Evolutionary conservation across 1,140 invertebrate species (phyloP), one percentile per base, ranked within the genome.

Genomic region (Hyposmocoma kahamanoa): DNA sequence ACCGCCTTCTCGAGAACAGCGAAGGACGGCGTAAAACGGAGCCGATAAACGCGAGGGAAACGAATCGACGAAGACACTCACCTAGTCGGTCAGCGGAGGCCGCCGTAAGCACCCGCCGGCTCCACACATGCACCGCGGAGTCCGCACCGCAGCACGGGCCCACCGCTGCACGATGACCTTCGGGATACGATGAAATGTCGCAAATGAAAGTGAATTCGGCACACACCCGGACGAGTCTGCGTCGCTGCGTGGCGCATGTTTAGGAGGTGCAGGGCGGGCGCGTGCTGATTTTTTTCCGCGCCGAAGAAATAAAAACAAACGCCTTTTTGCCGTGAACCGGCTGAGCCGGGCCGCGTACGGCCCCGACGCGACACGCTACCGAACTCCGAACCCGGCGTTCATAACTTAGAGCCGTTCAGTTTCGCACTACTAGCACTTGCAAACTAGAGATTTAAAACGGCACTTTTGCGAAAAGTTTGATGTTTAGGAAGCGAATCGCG

Each of bases 131-230:
- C 62, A 72, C 51, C 51, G 52, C 51, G 22, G 47, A 56, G 51
- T 41, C 26, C 28, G 36, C 41, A 45, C 56, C 22, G 44, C 54
- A 36, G 32, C 4, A 13, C 32, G 18, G 9, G n/a, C 45, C 43
- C 56, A 38, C 58, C 57, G 42, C 58, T 77, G 72, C 75, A 74
- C 77, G 69, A 69, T 87, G 84, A 87, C 84, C 84, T 86, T 84
- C 84, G 78, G 68, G 68, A 72, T 47, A 74, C 72, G 79, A 75
- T 72, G 75, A 67, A 78, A 82, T 82, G 74, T 80, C 82, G 74
- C 80, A 79, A 84, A 83, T 82, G 84, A 87, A 87, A 87, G 84
- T 87, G 84, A 87, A 87, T 80, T 69, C 71, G 67, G 75, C 70
- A 74, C 62, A 64, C 67, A 67, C 67, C 72, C 78, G 70, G 58